A percentile compares a stretch with the other conserved stretches of the same genome.
Evolutionary conservation across 2,888 invertebrate genomes (phyloP).

Genomic region (Agriotes lineatus): DNA sequence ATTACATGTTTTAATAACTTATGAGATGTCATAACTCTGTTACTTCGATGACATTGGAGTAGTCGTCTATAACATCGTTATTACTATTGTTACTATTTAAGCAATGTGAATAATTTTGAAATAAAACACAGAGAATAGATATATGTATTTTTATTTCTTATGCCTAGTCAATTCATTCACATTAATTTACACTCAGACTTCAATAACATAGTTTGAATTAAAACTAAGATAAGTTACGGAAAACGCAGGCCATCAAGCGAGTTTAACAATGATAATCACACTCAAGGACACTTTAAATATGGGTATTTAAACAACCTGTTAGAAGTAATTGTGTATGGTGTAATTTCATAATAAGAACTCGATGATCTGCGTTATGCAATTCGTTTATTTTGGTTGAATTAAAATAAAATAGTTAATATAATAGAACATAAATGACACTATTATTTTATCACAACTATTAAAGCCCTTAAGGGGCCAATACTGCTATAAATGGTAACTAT

Average conservation of each 20-base stretch:
- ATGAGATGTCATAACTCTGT: no score
- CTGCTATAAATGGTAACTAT: constrained; percentile 55
- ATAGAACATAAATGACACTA: constrained; percentile 47
- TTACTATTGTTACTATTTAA: no score
- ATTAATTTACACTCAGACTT: constrained; percentile 50
- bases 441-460: constrained; percentile 52
- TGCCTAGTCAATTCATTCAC: constrained; percentile 36
- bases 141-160: constrained; percentile 16
- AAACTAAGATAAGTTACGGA: constrained; percentile 12
- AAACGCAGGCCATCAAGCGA: neutral
- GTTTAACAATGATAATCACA: no score
- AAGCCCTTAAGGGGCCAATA: constrained; percentile 47
- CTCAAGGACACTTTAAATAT: no score
- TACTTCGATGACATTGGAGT: no score
- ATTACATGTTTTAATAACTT: no score
- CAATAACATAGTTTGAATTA: constrained; percentile 37
- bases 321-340: neutral
- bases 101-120: no score
- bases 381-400: constrained; percentile 6
- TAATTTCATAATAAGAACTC: neutral
- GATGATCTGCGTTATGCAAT: neutral
- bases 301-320: no score
- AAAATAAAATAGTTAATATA: constrained; percentile 9
- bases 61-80: no score
- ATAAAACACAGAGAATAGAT: neutral